Percentiles rank a stretch among this genome's conserved stretches.
Evolutionary conservation across 2,797 vertebrate genomes (phyloP).

Genomic region (Sparus aurata): DNA sequence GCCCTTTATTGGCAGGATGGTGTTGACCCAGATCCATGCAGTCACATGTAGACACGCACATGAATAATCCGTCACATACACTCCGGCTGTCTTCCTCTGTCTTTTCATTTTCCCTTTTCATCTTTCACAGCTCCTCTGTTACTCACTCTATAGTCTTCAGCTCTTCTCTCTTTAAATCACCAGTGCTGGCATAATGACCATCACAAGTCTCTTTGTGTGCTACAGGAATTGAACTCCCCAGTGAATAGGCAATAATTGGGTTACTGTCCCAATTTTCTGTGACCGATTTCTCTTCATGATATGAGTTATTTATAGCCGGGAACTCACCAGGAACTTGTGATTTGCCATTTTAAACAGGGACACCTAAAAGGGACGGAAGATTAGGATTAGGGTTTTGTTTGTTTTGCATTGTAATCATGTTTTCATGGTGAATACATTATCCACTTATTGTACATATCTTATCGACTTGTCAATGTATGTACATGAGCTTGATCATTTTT

Average conservation of each 20-base stretch:
- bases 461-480: too few relatives aligned
- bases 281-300: constrained; percentile 53
- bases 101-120: constrained; percentile 24
- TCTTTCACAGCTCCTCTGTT: constrained; percentile 9
- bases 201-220: constrained; percentile 40
- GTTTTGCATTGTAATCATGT: not conserved
- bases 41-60: constrained; percentile 13
- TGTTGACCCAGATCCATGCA: constrained; percentile 65
- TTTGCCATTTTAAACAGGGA: constrained; percentile 37
- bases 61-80: constrained; percentile 1
- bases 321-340: constrained; percentile 40
- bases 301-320: constrained; percentile 58
- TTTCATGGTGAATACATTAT: too few relatives aligned
- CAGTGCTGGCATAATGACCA: constrained; percentile 5
- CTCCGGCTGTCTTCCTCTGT: not conserved
- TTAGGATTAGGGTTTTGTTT: not conserved
- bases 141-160: constrained; percentile 4
- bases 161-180: constrained; percentile 29
- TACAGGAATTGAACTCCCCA: constrained; percentile 35
- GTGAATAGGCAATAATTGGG: constrained; percentile 59
- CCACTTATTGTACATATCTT: too few relatives aligned
- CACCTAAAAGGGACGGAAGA: not conserved
- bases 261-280: constrained; percentile 74
- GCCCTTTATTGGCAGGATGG: constrained; percentile 40
- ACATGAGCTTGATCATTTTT: too few relatives aligned